These are phyloP conservation scores for Achroia grisella DNA, from an alignment of 1,140 invertebrate genomes.

Conservation along the genomic window DNA sequence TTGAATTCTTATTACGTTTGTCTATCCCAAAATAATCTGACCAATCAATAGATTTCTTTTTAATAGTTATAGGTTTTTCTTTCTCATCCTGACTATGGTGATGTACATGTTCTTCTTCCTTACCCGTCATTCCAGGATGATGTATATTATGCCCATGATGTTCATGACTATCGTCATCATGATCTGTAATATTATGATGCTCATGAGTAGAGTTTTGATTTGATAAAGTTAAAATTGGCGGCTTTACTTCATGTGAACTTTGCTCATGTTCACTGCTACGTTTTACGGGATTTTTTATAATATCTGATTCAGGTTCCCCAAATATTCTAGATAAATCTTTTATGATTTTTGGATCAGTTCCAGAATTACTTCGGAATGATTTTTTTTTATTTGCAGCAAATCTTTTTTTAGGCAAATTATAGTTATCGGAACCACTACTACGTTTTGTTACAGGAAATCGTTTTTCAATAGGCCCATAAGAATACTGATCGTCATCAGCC, in stretches of 20 bases:
- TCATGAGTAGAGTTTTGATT: conserved; percentile 49
- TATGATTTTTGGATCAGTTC: conserved; percentile 71
- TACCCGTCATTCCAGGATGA: conserved; percentile 63
- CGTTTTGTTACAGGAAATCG: conserved; percentile 79
- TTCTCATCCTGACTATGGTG: conserved; percentile 26
- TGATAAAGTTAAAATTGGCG: conserved; percentile 38
- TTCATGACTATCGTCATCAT: conserved; percentile 52
- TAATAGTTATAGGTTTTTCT: conserved; percentile 73
- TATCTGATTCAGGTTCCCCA: conserved; percentile 45
- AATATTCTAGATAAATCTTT: conserved; percentile 75
- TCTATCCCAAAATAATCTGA: conserved; percentile 89
- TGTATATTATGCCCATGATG: conserved; percentile 58
- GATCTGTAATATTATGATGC: conserved; percentile 24
- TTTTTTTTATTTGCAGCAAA: conserved; percentile 59
- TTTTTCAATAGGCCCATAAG: conserved; percentile 70
- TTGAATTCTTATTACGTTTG: conserved; percentile 80
- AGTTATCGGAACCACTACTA: conserved; percentile 67
- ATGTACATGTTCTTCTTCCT: conserved; percentile 47
- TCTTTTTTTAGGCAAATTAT: conserved; percentile 66
- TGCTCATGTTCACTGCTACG: conserved; percentile 53
- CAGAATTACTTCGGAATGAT: conserved; percentile 62
- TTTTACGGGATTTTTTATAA: conserved; percentile 64
- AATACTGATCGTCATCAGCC: conserved; percentile 57
- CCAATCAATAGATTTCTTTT: conserved; percentile 89
- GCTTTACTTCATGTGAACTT: conserved; percentile 48